Base-by-base conservation (phyloP, 1,140 invertebrate genomes). In the Drosophila tsacasi region DNA sequence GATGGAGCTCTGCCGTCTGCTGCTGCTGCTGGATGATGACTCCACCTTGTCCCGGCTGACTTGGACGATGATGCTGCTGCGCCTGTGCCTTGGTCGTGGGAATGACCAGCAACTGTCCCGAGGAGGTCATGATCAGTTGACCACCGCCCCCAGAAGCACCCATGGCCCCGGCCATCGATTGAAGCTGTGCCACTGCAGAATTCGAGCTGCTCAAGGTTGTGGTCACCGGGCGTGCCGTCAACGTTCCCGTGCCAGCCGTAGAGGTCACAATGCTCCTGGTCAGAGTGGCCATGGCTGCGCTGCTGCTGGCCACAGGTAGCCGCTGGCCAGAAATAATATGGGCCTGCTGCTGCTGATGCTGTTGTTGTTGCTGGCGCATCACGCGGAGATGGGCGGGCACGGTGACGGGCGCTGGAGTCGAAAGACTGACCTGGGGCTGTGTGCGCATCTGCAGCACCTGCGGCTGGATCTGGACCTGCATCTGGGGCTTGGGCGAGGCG, bases 321-420 rank as follows among this genome's bases (percentile, higher is more conserved):
- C 83, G 65, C 32, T 87, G 80, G 15, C 60, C 42, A 47, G 74
- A 54, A 19, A 72, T 50, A 35, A 76, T 57, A 40, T 80, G 81
- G 0, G 47, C 23, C 54, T 77, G 74, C 32, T 78, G 63, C 19
- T 35, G 55, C 30, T 25, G 23, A n/a, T 35, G 55, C 37, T 40
- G 83, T 13, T 62, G 78, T 35, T 62, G 78, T 37, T 62, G 78
- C 37, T 68, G 49, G 1, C 76, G 75, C 75, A 78, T 62, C 32
- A 78, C 47, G 4, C 75, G 63, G 1, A 78, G 55, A 13, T 72
- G 96, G 96, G 46, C 95, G 9, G 96, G 96, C 5, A 96, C 95
- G 0, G 95, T 96, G 5, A 95, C 95, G 0, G 96, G 96, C 76
- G 96, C 96, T 47, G 96, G 39, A 54, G 39, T 50, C 15, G 37